Evolutionary conservation across 2,113 vertebrate genomes (phyloP).

Genomic region (Rhynchomys soricoides): DNA sequence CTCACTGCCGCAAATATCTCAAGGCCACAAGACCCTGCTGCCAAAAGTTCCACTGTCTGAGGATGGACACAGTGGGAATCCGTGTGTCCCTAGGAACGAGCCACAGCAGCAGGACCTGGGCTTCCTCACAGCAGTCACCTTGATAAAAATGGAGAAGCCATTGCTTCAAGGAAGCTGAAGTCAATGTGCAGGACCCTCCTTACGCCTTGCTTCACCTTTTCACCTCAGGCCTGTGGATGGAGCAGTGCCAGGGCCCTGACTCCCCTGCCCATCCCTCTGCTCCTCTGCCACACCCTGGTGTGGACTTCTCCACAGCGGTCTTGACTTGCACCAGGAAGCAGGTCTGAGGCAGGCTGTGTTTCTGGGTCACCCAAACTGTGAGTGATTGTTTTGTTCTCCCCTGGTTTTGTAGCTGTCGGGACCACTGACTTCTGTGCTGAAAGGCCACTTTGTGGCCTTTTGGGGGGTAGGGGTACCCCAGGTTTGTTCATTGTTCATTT

Average conservation of each 20-base stretch:
- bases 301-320: neutral
- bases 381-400: neutral
- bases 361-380: neutral
- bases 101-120: too few species aligned
- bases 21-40: too few species aligned
- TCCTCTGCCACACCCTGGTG: neutral
- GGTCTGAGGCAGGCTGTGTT: neutral
- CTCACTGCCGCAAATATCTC: too few species aligned
- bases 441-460: neutral
- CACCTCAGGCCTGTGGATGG: neutral
- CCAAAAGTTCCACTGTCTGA: too few species aligned
- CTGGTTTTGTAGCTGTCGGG: neutral
- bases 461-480: neutral
- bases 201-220: neutral
- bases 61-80: neutral
- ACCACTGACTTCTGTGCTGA: neutral
- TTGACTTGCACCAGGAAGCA: fast-evolving
- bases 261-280: fast-evolving
- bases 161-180: neutral
- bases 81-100: too few species aligned
- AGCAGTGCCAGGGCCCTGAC: neutral
- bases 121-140: too few species aligned
- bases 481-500: neutral
- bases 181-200: neutral
- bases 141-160: too few species aligned